phyloP scores from a whole-genome alignment of 1,140 invertebrate genomes.

The Zaprionus kolodkinae region DNA sequence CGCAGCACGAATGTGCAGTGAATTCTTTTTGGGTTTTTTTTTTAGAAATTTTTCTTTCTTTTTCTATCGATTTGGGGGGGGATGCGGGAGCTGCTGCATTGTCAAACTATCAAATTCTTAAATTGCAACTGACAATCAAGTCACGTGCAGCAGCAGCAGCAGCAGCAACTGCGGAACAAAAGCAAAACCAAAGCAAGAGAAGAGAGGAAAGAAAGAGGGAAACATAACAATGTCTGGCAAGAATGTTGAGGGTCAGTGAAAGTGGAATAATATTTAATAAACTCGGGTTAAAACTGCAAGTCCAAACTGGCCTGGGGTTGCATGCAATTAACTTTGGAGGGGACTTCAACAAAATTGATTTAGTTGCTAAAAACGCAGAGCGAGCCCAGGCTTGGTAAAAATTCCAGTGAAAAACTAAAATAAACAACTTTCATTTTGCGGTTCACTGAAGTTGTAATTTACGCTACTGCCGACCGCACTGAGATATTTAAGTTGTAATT shows the following conservation, averaged over 20 bases:
- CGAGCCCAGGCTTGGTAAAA: not conserved
- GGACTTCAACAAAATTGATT: conserved; percentile 60
- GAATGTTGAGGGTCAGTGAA: conserved; percentile 36
- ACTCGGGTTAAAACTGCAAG: conserved; percentile 22
- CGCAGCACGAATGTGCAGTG: conserved; percentile 7
- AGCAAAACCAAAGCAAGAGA: not conserved
- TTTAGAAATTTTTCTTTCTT: not conserved
- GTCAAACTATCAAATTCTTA: conserved; percentile 82
- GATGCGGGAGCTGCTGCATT: conserved; percentile 61
- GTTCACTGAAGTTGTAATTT: conserved; percentile 78
- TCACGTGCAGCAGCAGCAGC: conserved; percentile 67
- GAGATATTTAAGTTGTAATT: conserved; percentile 82
- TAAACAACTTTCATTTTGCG: conserved; percentile 78
- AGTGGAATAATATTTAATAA: conserved; percentile 59
- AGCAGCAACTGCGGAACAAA: conserved; percentile 23
- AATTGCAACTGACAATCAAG: conserved; percentile 83
- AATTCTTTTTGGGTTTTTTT: conserved; percentile 20
- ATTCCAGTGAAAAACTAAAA: conserved; percentile 55
- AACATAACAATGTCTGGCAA: conserved; percentile 22
- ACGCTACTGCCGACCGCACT: conserved; percentile 54
- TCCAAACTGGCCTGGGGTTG: not conserved
- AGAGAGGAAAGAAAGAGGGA: not conserved
- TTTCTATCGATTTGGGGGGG: not conserved
- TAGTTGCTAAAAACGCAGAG: conserved; percentile 23
- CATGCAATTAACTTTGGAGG: conserved; percentile 56